phyloP scores from a whole-genome alignment of 2,888 invertebrate species.

The Timema podura region DNA sequence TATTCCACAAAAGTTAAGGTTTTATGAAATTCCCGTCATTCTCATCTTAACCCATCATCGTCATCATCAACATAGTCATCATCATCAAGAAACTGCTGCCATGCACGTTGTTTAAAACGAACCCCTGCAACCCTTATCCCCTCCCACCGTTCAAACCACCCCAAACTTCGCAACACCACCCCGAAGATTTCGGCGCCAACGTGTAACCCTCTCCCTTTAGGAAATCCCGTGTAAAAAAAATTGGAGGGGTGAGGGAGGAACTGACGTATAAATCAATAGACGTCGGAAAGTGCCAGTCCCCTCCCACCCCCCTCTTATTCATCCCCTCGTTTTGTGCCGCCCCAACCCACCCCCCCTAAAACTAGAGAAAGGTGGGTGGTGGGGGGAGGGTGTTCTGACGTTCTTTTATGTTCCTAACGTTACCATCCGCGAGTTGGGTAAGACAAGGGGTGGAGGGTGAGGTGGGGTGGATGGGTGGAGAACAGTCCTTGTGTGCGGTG shows the following conservation, averaged over 20 bases:
- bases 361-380: no score
- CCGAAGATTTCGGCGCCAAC: not conserved
- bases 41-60: constrained; percentile 14
- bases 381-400: constrained; percentile 3
- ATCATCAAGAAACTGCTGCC: no score
- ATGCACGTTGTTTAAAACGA: not conserved
- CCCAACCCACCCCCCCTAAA: no score
- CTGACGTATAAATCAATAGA: constrained; percentile 31
- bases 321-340: no score
- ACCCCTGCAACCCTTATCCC: not conserved
- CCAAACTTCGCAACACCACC: not conserved
- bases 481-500: not conserved
- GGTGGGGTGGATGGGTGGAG: not conserved
- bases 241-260: not conserved
- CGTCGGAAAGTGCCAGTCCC: constrained; percentile 15
- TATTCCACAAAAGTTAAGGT: not conserved
- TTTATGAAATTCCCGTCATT: constrained; percentile 10
- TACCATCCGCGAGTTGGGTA: not conserved
- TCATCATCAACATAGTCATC: not conserved
- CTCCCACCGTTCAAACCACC: not conserved
- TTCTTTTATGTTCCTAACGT: not conserved
- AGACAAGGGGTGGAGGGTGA: not conserved
- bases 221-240: not conserved
- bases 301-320: constrained; percentile 1
- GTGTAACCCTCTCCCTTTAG: not conserved